Base-by-base conservation (phyloP, 2,888 invertebrate species). In the Caenorhabditis sinica region DNA sequence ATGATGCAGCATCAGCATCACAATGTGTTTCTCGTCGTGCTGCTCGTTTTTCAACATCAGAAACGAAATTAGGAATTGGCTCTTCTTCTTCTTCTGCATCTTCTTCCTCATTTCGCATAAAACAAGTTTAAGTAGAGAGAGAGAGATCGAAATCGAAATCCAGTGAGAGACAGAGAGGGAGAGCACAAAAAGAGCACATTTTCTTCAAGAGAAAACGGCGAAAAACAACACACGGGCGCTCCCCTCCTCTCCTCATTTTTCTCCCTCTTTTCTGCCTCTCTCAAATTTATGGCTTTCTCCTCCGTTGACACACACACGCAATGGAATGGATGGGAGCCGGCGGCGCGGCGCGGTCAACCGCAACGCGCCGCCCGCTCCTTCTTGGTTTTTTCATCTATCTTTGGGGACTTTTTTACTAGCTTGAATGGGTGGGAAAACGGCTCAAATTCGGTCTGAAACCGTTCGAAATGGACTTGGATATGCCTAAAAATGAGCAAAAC, bases 211-310 rank as follows among this genome's bases (percentile, higher is more conserved):
- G 51, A 60, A 40, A n/a, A 45, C 51, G 33, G n/a, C 23, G 33
- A 45, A 40, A 25, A 33, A 33, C 45, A 40, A 25, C 25, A 17
- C 9, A 72, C 33, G 45, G 51, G 30, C 36, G 68, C 49, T 17
- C 25, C 53, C 17, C 30, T n/a, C 30, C 20, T n/a, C 65, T 66
- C 15, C 36, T 36, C 25, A 66, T 49, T 68, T 23, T 40, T n/a
- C 25, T 40, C 43, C n/a, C 43, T 58, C 51, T 66, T 51, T 45
- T 65, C 33, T 25, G 40, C 40, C 40, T 40, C 40, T 56, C 68
- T 43, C 36, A 51, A 81, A 81, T 81, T 73, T 81, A 81, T 74
- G 81, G 61, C 43, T n/a, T n/a, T n/a, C 40, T 40, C 40, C 6
- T 11, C 60, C 68, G 68, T 51, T 73, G 58, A 61, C 81, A 81